These are phyloP conservation scores for Meta bourneti DNA, from an alignment of 2,888 invertebrate species.

Conservation along the genomic window DNA sequence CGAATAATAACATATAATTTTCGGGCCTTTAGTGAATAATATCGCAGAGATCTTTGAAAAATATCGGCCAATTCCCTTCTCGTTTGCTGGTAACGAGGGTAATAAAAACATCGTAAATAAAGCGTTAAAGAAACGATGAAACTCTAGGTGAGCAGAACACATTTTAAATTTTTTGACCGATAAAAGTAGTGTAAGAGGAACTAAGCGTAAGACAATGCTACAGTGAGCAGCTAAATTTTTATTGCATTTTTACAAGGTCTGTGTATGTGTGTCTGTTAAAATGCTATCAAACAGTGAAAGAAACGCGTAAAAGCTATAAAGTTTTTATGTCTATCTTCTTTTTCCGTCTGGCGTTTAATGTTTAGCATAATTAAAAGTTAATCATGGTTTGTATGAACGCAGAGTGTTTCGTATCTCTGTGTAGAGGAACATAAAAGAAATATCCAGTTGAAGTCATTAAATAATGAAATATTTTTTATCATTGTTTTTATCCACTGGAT, in stretches of 20 bases:
- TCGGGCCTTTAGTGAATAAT: slow-evolving; percentile 27
- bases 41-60: slow-evolving; percentile 11
- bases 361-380: slow-evolving; percentile 30
- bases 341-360: slow-evolving; percentile 8
- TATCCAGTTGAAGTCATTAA: neutral
- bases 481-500: neutral
- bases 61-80: slow-evolving; percentile 17
- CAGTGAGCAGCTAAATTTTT: slow-evolving; percentile 41
- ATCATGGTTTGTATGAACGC: slow-evolving; percentile 8
- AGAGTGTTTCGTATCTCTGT: neutral
- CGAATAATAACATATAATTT: slow-evolving; percentile 27
- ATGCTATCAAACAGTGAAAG: slow-evolving; percentile 30
- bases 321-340: slow-evolving; percentile 6
- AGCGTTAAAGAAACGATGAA: slow-evolving; percentile 36
- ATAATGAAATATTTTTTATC: neutral
- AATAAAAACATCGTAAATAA: slow-evolving; percentile 51
- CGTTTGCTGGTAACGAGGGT: slow-evolving; percentile 37
- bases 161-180: slow-evolving; percentile 32
- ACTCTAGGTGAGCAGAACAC: neutral
- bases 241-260: slow-evolving; percentile 44
- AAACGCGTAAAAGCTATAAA: neutral
- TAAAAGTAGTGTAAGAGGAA: slow-evolving; percentile 12
- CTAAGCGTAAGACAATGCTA: slow-evolving; percentile 1
- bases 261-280: slow-evolving; percentile 20
- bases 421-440: neutral